Evolutionary conservation across 1,140 invertebrate genomes (phyloP), one percentile per base, ranked within the genome.

Genomic region (Branchinecta lindahli): DNA sequence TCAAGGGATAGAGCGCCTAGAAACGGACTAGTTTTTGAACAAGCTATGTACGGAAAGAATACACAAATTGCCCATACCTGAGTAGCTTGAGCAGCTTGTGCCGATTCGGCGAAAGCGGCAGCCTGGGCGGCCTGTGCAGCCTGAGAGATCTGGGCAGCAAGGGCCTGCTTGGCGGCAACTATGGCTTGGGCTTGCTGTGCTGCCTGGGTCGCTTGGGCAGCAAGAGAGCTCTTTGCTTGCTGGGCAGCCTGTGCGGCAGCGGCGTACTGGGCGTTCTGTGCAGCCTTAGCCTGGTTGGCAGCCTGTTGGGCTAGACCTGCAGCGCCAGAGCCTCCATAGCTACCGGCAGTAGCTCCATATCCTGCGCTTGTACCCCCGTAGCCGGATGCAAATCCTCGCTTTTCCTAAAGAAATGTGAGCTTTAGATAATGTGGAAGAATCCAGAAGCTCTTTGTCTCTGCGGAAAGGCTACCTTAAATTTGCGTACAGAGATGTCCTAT

Each of bases 301-400:
- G 74, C 74, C 67, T 75, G 73, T 68, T 74, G 73, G 18, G 74
- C 74, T 70, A 75, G 71, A 1, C 72, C 74, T 15, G 74, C 73
- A 52, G 74, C 74, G 12, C 73, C 73, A 9, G 12, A 7, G 0
- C 20, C 45, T 45, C 33, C 21, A 46, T 66, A n/a, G 33, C 45
- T 33, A 7, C 69, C 69, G 47, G 9, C 65, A 9, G 52, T 45
- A 12, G 18, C 66, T 77, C 79, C 7, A 85, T 85, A 79, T 82
- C 85, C n/a, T 73, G 86, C 52, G 82, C 85, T 70, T 69, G 85
- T 44, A 82, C 85, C n/a, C 84, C 84, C 8, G 84, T 84, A 21
- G 84, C 86, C 77, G 76, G 85, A n/a, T 81, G 81, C 44, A 79
- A 81, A 68, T 79, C 83, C n/a, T 79, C 87, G 69, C 84, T 86